phyloP scores from a whole-genome alignment of 1,140 invertebrate species.

The Psilanteris sp. region DNA sequence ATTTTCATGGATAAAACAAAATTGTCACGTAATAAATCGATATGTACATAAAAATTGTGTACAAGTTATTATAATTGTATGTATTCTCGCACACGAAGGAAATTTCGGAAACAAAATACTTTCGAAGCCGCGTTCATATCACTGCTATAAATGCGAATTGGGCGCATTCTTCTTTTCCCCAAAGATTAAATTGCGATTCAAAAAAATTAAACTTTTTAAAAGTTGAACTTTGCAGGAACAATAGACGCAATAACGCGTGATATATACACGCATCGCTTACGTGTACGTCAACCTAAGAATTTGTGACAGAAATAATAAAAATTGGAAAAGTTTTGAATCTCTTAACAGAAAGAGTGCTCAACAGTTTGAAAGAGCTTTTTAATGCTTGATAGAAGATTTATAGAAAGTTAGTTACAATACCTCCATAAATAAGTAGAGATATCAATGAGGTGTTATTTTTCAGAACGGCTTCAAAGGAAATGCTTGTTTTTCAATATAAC shows the following conservation, averaged over 20 bases:
- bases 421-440: slow-evolving; percentile 30
- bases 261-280: slow-evolving; percentile 1
- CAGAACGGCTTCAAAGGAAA: slow-evolving; percentile 4
- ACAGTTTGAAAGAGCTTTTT: slow-evolving; percentile 24
- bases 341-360: slow-evolving; percentile 7
- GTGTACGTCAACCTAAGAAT: neutral
- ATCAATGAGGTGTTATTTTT: slow-evolving; percentile 22
- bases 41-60: too few relatives aligned
- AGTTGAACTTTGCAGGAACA: slow-evolving; percentile 19
- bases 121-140: too few relatives aligned
- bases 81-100: too few relatives aligned
- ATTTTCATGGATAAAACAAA: too few relatives aligned
- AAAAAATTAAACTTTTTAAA: too few relatives aligned
- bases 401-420: slow-evolving; percentile 26
- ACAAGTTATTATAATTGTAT: too few relatives aligned
- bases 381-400: slow-evolving; percentile 26
- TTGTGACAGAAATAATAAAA: slow-evolving; percentile 31
- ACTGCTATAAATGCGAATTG: too few relatives aligned
- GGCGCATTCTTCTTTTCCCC: too few relatives aligned
- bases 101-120: too few relatives aligned
- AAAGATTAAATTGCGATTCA: too few relatives aligned
- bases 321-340: slow-evolving; percentile 21
- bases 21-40: too few relatives aligned
- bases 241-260: slow-evolving; percentile 4
- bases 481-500: slow-evolving; percentile 11